A percentile compares a stretch with the other conserved stretches of the same genome.
phyloP scores from a whole-genome alignment of 2,888 invertebrate species.

The Macrophya annulata region DNA sequence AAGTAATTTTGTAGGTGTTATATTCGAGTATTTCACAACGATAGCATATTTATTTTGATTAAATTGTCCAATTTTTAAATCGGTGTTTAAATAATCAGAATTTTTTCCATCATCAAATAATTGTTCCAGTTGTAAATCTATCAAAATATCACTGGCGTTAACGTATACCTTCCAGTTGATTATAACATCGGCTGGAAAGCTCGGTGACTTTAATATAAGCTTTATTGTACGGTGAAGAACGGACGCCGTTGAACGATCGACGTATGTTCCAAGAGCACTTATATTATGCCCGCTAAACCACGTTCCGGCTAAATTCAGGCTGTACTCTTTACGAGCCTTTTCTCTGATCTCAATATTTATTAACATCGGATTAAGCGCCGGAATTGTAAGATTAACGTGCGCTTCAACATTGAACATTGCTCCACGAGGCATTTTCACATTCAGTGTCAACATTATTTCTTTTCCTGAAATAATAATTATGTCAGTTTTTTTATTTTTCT shows the following conservation, averaged over 20 bases:
- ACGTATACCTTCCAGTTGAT: conserved; percentile 86
- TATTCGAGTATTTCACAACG: conserved; percentile 83
- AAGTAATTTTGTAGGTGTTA: conserved; percentile 83
- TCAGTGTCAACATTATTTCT: conserved; percentile 82
- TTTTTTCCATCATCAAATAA: not conserved
- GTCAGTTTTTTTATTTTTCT: not conserved
- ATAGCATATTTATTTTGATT: conserved; percentile 86
- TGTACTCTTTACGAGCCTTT: conserved; percentile 85
- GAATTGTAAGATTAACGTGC: conserved; percentile 88
- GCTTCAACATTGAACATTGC: conserved; percentile 86
- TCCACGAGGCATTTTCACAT: conserved; percentile 85
- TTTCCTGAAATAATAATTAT: conserved; percentile 74
- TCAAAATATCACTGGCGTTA: conserved; percentile 85
- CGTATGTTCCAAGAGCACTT: conserved; percentile 87
- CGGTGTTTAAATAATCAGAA: not conserved
- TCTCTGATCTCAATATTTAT: conserved; percentile 86
- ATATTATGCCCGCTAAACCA: conserved; percentile 92
- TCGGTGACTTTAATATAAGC: conserved; percentile 86
- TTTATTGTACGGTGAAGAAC: conserved; percentile 86
- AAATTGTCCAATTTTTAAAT: conserved; percentile 82
- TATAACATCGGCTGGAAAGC: conserved; percentile 85
- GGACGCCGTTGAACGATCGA: conserved; percentile 86
- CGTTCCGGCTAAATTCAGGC: conserved; percentile 86
- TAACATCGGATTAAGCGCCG: conserved; percentile 87
- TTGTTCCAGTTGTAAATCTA: conserved; percentile 84